Base-by-base conservation (phyloP, 2,113 vertebrate genomes). In the Aspidoscelis tigris region DNA sequence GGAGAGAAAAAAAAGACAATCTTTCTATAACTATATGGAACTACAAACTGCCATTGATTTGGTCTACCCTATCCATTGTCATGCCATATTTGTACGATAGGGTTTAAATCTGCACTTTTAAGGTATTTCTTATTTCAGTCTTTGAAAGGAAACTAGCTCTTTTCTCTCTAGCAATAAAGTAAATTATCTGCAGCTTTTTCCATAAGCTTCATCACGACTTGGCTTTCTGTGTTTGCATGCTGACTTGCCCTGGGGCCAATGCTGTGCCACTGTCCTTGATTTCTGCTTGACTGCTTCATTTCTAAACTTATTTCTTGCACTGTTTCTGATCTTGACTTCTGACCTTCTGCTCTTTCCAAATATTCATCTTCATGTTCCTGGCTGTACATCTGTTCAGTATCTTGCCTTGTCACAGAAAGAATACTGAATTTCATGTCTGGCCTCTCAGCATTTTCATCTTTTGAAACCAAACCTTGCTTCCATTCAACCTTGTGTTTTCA, bases 201-300 rank as follows among this genome's bases (percentile, higher is more conserved):
- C 26, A 70, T 14, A 80, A 70, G 41, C 61, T 64, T 14, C 26
- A 39, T 69, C 26, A 55, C 71, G 20, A 18, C 55, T 55, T 81
- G 68, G 68, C 33, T 41, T 70, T 53, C n/a, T 24, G 80, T 20
- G 18, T 41, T 71, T 58, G 47, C n/a, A 58, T 71, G 3, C 33
- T 39, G 71, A 81, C n/a, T 39, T 58, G 55, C 71, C 50, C n/a
- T 53, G 8, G 68, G 12, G 47, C 20, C 47, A 71, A 16, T 58
- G 53, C 33, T 72, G 20, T 81, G 33, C 68, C 50, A 12, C n/a
- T 71, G n/a, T 58, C 50, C 68, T 58, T 58, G 50, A 71, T 71
- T 81, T 58, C 68, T 81, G 80, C 16, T 11, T 58, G 18, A 21
- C n/a, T 41, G 68, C 68, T 81, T 71, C 80, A 71, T 86, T 71